Conservation (phyloP, 2,888 invertebrate genomes). For the Trissoscelio sp. region DNA sequence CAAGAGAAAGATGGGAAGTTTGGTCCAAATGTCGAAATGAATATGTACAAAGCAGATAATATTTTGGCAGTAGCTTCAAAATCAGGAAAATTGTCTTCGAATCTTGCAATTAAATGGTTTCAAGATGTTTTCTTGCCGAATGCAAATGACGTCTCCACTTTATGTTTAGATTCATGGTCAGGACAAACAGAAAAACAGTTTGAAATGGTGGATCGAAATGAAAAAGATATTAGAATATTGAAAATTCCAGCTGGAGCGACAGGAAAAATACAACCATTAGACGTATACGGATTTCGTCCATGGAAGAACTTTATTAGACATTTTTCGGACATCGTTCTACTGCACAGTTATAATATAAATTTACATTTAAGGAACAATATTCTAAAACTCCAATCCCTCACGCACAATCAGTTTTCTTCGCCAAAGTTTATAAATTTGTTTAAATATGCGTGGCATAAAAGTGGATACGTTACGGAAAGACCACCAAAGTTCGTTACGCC, state of each 20-base stretch:
- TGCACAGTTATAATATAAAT: neutral
- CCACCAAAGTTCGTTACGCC: slow-evolving; percentile 41
- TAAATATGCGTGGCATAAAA: slow-evolving; percentile 64
- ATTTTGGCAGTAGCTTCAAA: slow-evolving; percentile 20
- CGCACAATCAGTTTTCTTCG: slow-evolving; percentile 58
- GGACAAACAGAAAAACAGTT: slow-evolving; percentile 45
- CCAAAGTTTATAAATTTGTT: slow-evolving; percentile 55
- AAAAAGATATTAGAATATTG: neutral
- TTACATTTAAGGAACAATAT: neutral
- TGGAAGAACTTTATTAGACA: too few relatives aligned
- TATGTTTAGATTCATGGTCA: slow-evolving; percentile 58
- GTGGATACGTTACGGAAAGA: slow-evolving; percentile 51
- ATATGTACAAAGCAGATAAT: slow-evolving; percentile 57
- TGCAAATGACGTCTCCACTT: slow-evolving; percentile 21
- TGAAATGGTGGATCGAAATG: slow-evolving; percentile 24
- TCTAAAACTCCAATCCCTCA: slow-evolving; percentile 44
- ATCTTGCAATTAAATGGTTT: slow-evolving; percentile 38
- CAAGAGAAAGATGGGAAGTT: slow-evolving; percentile 63
- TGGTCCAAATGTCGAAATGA: slow-evolving; percentile 55
- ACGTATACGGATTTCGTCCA: neutral
- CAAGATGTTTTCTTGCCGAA: slow-evolving; percentile 38
- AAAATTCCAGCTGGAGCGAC: slow-evolving; percentile 47
- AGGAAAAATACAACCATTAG: slow-evolving; percentile 49
- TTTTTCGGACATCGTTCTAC: too few relatives aligned
- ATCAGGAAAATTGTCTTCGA: slow-evolving; percentile 12